phyloP scores from a whole-genome alignment of 2,888 invertebrate species.

The Heliconius cydno region DNA sequence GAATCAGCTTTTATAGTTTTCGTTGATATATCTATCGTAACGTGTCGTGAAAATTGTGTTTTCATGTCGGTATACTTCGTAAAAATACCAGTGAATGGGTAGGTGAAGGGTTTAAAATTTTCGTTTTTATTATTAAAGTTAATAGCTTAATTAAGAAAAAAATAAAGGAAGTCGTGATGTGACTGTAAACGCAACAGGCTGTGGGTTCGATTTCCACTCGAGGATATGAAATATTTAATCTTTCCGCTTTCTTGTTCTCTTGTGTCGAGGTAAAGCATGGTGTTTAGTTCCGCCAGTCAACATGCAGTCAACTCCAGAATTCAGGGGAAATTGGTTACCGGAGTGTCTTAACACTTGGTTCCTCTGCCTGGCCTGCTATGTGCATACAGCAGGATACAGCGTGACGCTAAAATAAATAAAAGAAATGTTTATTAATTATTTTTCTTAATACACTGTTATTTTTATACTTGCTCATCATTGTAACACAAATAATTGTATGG shows the following conservation, averaged over 20 bases:
- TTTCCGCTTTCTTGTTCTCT: background rate
- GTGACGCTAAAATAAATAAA: too few relatives aligned
- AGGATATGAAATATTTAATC: background rate
- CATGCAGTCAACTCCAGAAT: background rate
- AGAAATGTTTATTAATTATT: too few relatives aligned
- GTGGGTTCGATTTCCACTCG: background rate
- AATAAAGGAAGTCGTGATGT: background rate
- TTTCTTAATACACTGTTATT: background rate
- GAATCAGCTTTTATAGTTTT: conserved; percentile 23
- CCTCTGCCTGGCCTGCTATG: too few relatives aligned
- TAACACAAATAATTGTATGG: background rate
- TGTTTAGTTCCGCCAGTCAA: background rate
- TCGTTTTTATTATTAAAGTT: background rate
- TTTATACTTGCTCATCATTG: background rate
- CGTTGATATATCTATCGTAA: conserved; percentile 20
- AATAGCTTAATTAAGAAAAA: background rate
- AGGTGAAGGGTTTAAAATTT: background rate
- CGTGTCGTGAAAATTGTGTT: background rate
- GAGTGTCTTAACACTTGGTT: background rate
- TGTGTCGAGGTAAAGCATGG: background rate
- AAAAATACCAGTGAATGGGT: background rate
- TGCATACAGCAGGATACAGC: too few relatives aligned
- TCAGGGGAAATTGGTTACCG: too few relatives aligned
- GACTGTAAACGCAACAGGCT: background rate
- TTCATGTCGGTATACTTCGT: conserved; percentile 5